Evolutionary conservation across 2,113 vertebrate species (phyloP).

Genomic region (Henicopernis longicauda): DNA sequence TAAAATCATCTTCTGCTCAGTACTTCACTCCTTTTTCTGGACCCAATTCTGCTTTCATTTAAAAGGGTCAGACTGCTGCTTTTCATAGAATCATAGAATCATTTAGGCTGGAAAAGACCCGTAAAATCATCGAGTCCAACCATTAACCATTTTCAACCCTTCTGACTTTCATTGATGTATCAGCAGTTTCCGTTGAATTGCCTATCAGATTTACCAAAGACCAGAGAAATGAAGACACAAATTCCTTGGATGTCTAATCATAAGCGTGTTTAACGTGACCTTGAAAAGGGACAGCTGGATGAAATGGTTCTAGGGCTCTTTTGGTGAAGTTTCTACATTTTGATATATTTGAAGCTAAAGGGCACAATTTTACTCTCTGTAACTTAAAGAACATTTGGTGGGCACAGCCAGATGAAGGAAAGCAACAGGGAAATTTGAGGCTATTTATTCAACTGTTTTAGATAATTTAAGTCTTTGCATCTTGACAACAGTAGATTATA

Average conservation of each 20-base stretch:
- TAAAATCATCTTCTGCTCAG: not conserved
- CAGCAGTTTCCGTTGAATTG: not conserved
- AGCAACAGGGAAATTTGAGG: not conserved
- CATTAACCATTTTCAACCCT: not conserved
- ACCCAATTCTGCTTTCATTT: not conserved
- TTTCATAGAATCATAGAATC: not conserved
- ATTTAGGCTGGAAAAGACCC: not conserved
- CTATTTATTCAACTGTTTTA: conserved; percentile 24
- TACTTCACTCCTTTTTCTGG: not conserved
- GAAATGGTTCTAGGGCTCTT: not conserved
- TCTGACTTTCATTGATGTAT: not conserved
- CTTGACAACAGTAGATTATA: not conserved
- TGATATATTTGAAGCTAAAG: not conserved
- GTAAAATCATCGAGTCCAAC: not conserved
- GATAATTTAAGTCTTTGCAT: not conserved
- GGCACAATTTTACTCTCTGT: not conserved
- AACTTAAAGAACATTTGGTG: not conserved
- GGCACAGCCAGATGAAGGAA: not conserved
- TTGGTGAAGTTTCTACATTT: not conserved
- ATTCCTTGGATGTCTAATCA: not conserved
- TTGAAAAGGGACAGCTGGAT: not conserved
- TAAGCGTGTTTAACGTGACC: not conserved
- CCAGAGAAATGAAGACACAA: not conserved
- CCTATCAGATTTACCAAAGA: not conserved
- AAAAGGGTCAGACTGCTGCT: not conserved